Evolutionary conservation across 1,140 invertebrate genomes (phyloP), one percentile per base, ranked within the genome.

Genomic region (Drosophila mayri): DNA sequence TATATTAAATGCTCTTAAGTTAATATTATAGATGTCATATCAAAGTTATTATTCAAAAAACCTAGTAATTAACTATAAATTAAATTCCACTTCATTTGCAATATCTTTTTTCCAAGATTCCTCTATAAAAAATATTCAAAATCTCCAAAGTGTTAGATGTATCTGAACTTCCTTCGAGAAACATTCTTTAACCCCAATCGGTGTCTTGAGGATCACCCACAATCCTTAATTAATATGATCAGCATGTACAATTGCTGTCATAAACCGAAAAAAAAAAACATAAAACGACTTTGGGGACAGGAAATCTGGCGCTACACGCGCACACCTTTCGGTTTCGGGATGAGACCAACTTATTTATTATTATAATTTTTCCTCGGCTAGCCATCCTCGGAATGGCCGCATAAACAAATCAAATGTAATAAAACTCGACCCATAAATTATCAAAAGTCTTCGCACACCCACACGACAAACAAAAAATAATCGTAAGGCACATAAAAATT

Each of bases 351-450:
- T 38, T 67, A 71, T 72, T 59, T 71, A 58, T 71, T 72, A 70
- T 72, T 40, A 59, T 72, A 72, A 49, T 72, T 59, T 16, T 41
- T 49, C 38, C 43, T 62, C 52, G 38, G 62, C 55, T 20, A 55
- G 57, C 32, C 44, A 43, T 71, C 35, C n/a, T 32, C 38, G 63
- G 73, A 83, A 82, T 71, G 61, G 75, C 80, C 76, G 63, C 59
- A 87, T 72, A 79, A 82, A 87, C 70, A 87, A 87, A 79, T 83
- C 76, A 88, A 74, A 83, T 59, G 72, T 52, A 73, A 88, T 87
- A 74, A 90, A 90, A 90, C 52, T 81, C 85, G 81, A 86, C 86
- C 76, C 81, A 73, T 90, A 86, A 86, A 88, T 90, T 86, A 76
- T 47, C 18, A 77, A 77, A 65, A 64, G 60, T 57, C 52, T 58